phyloP scores from a whole-genome alignment of 2,113 vertebrate species.

The Marmota monax region DNA sequence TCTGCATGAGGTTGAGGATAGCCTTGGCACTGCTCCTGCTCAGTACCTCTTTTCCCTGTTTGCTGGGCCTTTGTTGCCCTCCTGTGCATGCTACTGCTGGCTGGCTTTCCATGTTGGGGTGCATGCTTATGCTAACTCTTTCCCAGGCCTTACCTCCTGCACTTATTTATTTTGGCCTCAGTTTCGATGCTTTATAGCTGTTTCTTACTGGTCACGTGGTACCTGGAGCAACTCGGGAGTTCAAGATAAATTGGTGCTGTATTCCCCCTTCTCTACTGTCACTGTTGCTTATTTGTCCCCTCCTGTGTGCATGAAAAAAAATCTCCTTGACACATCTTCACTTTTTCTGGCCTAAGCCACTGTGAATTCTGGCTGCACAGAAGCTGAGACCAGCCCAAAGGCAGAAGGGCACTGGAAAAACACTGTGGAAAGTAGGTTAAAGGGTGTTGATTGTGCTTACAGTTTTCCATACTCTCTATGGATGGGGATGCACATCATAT shows the following conservation, averaged over 20 bases:
- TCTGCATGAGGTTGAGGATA: not conserved
- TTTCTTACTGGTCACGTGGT: not conserved
- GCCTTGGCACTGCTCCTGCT: not conserved
- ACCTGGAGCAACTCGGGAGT: not conserved
- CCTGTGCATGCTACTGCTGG: not conserved
- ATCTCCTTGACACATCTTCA: not conserved
- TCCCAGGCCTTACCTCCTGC: not conserved
- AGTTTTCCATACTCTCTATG: not conserved
- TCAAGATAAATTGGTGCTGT: not conserved
- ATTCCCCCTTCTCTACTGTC: not conserved
- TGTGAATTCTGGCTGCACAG: not conserved
- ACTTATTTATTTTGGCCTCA: not conserved
- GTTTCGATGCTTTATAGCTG: not conserved
- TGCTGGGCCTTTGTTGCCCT: not conserved
- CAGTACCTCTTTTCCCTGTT: not conserved
- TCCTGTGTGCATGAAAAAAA: not conserved
- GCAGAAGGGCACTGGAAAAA: not conserved
- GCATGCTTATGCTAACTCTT: not conserved
- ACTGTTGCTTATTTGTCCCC: not conserved
- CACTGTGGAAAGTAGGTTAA: not conserved
- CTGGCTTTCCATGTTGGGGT: fast-evolving
- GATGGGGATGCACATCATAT: not conserved
- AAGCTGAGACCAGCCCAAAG: not conserved
- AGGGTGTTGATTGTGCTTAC: not conserved
- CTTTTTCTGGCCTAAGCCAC: not conserved